Percentiles rank a stretch among this genome's conserved stretches.
These are phyloP conservation scores for Paracanthobrama guichenoti DNA, from an alignment of 2,113 vertebrate genomes.

Conservation along the genomic window DNA sequence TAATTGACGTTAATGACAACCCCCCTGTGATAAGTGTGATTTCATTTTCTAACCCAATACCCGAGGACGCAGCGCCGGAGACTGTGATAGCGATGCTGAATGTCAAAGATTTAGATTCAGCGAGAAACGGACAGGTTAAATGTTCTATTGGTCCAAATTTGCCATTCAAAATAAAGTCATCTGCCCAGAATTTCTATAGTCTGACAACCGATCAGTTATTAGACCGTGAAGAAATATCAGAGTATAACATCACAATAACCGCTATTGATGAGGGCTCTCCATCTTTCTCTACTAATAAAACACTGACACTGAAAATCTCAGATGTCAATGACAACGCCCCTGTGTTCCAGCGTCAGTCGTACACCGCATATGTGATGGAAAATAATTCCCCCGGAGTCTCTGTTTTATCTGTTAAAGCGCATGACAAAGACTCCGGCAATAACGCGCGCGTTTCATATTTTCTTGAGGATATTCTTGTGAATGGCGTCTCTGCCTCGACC, in stretches of 20 bases:
- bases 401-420: constrained; percentile 52
- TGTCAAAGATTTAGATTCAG: constrained; percentile 60
- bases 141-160: constrained; percentile 47
- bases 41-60: constrained; percentile 53
- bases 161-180: constrained; percentile 53
- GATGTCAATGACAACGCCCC: constrained; percentile 60
- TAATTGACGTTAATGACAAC: constrained; percentile 74
- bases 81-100: constrained; percentile 60
- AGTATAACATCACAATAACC: constrained; percentile 59
- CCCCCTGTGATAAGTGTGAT: constrained; percentile 60
- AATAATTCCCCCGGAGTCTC: constrained; percentile 54
- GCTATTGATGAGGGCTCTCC: constrained; percentile 55
- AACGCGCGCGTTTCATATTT: constrained; percentile 74
- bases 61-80: constrained; percentile 45
- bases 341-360: constrained; percentile 41
- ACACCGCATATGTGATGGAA: constrained; percentile 46
- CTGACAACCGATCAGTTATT: constrained; percentile 49
- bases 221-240: constrained; percentile 53
- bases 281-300: constrained; percentile 39
- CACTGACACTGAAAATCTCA: constrained; percentile 44
- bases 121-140: constrained; percentile 54
- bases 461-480: constrained; percentile 65
- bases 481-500: constrained; percentile 59
- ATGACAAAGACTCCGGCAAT: constrained; percentile 68
- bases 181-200: constrained; percentile 57